Evolutionary conservation across 2,888 invertebrate species (phyloP), one percentile per base, ranked within the genome.

Genomic region (Mythimna ferrago): DNA sequence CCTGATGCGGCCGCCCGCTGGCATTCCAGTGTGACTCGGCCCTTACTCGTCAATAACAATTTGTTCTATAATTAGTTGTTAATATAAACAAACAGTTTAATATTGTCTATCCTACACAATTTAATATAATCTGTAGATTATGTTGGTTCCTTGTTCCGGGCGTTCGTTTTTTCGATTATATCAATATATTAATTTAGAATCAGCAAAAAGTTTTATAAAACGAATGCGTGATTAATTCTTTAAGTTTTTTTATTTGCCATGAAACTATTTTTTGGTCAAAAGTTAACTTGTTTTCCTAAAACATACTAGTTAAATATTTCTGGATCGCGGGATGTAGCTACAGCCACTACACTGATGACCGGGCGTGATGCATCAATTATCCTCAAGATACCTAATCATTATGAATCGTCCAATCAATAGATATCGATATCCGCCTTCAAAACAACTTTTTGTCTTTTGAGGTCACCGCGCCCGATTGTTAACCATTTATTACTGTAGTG

Each of bases 91-190:
- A 72, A 51, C 32, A 64, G 66, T 57, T 19, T 2, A 64, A 76
- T 79, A 4, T 14, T 44, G 0, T n/a, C 5, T 57, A 26, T 44
- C 41, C 51, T 69, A 60, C n/a, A n/a, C 6, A 63, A 32, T n/a
- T 53, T 35, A 26, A 16, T 32, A 56, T 16, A 6, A 14, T 32
- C 44, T 57, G 0, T 21, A 57, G 2, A 51, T 65, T 60, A 51
- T 26, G 6, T 21, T 35, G 11, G 67, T 78, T 78, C 80, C 80
- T 74, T 68, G 58, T 82, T 81, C 80, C 80, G 68, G 38, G n/a
- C 56, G 32, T 73, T 65, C 64, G 44, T 73, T 70, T 9, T 77
- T 44, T 38, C 6, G 48, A 38, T 58, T 60, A 61, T 9, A 54
- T 48, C 9, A 58, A 32, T 32, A 32, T 61, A 63, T 74, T 51